A percentile compares a stretch with the other conserved stretches of the same genome.
phyloP scores from a whole-genome alignment of 2,888 invertebrate species.

The Thereva nobilitata region DNA sequence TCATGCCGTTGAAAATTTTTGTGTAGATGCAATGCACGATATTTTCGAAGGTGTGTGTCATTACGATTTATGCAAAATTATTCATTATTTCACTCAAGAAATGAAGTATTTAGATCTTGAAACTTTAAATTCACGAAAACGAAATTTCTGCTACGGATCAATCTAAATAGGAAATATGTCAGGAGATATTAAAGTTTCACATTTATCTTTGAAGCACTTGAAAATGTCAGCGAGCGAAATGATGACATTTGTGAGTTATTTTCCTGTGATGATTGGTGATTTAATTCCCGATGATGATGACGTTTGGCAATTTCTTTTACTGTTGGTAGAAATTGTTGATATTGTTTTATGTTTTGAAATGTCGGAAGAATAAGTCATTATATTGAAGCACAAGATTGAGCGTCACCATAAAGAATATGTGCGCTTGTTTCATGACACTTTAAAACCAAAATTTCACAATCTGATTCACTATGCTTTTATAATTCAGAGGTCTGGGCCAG shows the following conservation, averaged over 20 bases:
- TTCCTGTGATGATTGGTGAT: conserved; percentile 42
- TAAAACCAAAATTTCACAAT: conserved; percentile 46
- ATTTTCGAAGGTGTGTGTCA: conserved; percentile 25
- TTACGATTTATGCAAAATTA: conserved; percentile 12
- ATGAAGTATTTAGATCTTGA: conserved; percentile 22
- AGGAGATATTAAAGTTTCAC: conserved; percentile 26
- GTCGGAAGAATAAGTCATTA: conserved; percentile 11
- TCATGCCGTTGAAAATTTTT: conserved; percentile 23
- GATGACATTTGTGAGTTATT: conserved; percentile 38
- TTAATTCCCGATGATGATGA: conserved; percentile 38
- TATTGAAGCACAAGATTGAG: conserved; percentile 35
- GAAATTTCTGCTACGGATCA: conserved; percentile 29
- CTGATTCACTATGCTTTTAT: conserved; percentile 45
- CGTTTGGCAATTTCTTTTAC: conserved; percentile 40
- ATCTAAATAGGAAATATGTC: conserved; percentile 28
- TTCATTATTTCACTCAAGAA: background rate
- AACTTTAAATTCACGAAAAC: conserved; percentile 30
- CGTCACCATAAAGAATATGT: conserved; percentile 31
- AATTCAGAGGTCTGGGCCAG: conserved; percentile 43
- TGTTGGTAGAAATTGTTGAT: conserved; percentile 38
- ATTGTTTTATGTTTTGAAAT: conserved; percentile 35
- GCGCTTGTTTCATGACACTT: conserved; percentile 41
- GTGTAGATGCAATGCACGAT: conserved; percentile 25
- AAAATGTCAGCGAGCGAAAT: conserved; percentile 41
- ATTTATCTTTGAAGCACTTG: conserved; percentile 35